Evolutionary conservation across 1,140 invertebrate genomes (phyloP), one percentile per base, ranked within the genome.

Genomic region (Drosophila simulans): DNA sequence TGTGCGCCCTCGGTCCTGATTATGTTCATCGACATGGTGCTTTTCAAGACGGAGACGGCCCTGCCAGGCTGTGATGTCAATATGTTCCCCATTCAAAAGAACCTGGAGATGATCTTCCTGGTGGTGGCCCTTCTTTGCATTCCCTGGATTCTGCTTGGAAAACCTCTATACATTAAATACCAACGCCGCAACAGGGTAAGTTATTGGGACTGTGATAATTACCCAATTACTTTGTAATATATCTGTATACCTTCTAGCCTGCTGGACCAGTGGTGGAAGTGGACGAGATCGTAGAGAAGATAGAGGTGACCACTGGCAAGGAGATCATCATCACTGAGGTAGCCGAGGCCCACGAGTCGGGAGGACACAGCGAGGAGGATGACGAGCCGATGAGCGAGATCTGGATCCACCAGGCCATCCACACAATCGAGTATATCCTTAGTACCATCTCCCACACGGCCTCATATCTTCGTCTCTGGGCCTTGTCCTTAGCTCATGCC

Each of bases 381-480:
- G 84, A 88, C 10, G 84, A 97, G 89, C 94, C 95, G 40, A 96
- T 99, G 92, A 94, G 95, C 37, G 98, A 99, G 83, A 93, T 98
- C 39, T 96, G 98, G 93, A 98, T 98, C 69, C 95, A 98, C 92
- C 97, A 98, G 92, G 95, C 94, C 13, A 99, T 99, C 82, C 98
- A 99, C 91, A 99, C 98, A 4, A 99, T 99, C 80, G 98, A 99
- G 93, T 99, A 98, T 92, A 97, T 98, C 76, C 94, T 99, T 27
- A 98, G 98, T 88, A 99, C 97, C 71, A 96, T 99, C 64, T 99
- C 98, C 0, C 98, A 99, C 91, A 99, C 98, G 0, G 98, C 98
- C 0, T 99, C 98, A 0, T 99, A 99, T 93, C 94, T 99, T 4
- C 97, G 98, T 80, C 93, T 99, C 20, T 99, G 98, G 98, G 98